Evolutionary conservation across 2,113 vertebrate genomes (phyloP).

Genomic region (Toxotes jaculatrix): DNA sequence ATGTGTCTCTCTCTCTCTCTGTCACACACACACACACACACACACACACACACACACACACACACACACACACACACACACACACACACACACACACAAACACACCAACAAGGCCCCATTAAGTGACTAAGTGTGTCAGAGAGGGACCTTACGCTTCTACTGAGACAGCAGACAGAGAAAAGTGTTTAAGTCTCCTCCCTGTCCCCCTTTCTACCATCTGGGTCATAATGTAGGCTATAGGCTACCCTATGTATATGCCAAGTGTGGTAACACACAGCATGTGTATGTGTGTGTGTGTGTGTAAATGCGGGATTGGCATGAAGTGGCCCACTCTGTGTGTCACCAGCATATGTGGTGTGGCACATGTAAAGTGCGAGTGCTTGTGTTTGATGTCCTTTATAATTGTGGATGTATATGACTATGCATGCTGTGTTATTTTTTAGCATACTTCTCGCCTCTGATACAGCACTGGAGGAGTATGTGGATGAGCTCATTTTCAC

Average conservation of each 20-base stretch:
- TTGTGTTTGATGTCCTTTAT: neutral
- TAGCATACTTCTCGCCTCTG: neutral
- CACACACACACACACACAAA: conserved; percentile 5
- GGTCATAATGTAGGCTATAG: conserved; percentile 77
- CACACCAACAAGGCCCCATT: conserved; percentile 38
- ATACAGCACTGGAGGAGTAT: conserved; percentile 25
- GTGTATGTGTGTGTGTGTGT: conserved; percentile 1
- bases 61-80: conserved; percentile 8
- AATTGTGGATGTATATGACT: neutral
- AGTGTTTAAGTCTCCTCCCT: conserved; percentile 72
- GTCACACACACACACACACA: conserved; percentile 15
- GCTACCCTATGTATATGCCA: conserved; percentile 45
- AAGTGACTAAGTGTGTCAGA: conserved; percentile 59
- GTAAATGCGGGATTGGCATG: conserved; percentile 15
- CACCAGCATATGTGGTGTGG: neutral
- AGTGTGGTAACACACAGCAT: conserved; percentile 36
- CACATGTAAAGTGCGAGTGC: neutral
- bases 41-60: neutral
- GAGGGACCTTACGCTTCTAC: conserved; percentile 47
- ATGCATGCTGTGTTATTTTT: neutral
- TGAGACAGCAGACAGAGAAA: conserved; percentile 63
- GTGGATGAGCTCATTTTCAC: conserved; percentile 71
- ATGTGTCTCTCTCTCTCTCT: conserved; percentile 6
- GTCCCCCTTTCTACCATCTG: conserved; percentile 71
- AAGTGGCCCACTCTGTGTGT: neutral